phyloP scores from a whole-genome alignment of 2,888 invertebrate genomes.

The Galeruca laticollis region DNA sequence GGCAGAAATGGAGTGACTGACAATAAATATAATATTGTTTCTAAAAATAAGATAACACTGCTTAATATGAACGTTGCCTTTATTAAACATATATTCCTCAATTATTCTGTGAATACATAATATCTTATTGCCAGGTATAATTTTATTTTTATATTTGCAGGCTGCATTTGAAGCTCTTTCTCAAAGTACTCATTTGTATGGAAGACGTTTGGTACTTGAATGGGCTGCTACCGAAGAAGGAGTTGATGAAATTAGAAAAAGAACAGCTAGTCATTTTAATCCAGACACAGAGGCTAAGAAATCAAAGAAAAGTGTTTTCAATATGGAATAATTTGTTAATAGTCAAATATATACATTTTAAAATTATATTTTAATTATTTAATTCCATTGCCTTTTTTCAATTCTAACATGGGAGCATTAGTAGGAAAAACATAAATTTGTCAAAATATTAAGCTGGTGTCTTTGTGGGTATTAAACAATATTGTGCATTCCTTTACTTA shows the following conservation, averaged over 20 bases:
- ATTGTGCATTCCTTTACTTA: no score
- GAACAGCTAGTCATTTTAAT: slow-evolving; percentile 81
- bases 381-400: background rate
- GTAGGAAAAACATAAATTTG: no score
- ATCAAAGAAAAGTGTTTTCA: slow-evolving; percentile 67
- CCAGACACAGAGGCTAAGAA: slow-evolving; percentile 62
- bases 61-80: background rate
- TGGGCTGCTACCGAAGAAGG: slow-evolving; percentile 90
- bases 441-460: no score
- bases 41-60: background rate
- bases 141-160: slow-evolving; percentile 67
- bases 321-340: slow-evolving; percentile 56
- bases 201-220: slow-evolving; percentile 92
- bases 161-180: slow-evolving; percentile 93
- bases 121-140: no score
- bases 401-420: no score
- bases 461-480: no score
- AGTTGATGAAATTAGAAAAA: slow-evolving; percentile 84
- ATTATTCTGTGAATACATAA: no score
- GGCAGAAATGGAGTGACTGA: no score
- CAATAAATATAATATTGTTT: no score
- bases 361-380: background rate
- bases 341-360: background rate
- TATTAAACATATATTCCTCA: background rate
- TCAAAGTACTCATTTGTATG: slow-evolving; percentile 98